Base-by-base conservation (phyloP, 2,113 vertebrate genomes). In the Myrmecobius fasciatus region DNA sequence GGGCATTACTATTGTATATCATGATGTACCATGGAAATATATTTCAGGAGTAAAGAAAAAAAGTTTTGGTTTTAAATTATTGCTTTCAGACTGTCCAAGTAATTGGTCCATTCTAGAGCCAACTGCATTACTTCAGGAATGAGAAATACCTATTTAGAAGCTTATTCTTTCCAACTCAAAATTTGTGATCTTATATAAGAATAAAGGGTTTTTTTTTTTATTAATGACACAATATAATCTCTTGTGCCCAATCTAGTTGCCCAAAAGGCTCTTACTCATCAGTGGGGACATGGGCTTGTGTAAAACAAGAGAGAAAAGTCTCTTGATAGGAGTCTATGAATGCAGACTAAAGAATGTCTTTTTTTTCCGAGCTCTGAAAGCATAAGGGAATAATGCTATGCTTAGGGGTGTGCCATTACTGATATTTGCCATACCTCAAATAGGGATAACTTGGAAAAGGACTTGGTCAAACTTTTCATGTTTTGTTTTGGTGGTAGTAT, bases 81-180 rank as follows among this genome's bases (percentile, higher is more conserved):
- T 90, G 60, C 60, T 75, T 75, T 83, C 67, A 83, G 67, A 43
- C 43, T 36, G 28, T 67, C 31, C 11, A 12, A 67, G 56, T 67
- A 67, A 51, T n/a, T 94, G 89, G 67, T 53, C 26, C 54, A 89
- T 75, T 89, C 92, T 92, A 92, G 93, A 96, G 91, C 48, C 94
- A 96, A 97, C 95, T 89, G 53, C 51, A 89, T 0, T 24, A 92
- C 67, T 51, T 6, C 89, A 3, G 28, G 54, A 67, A 91, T 90
- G 52, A 0, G 0, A 91, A 52, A 94, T 88, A 91, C 52, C 53
- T 90, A 90, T 93, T 10, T 75, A 52, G 25, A 75, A 93, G 10
- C 52, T 20, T 9, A 36, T 75, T 47, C 88, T 52, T 48, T 17
- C 36, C 90, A 91, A 91, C 28, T 28, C 67, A 47, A 25, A 91